Evolutionary conservation across 2,113 vertebrate species (phyloP), one percentile per base, ranked within the genome.

Genomic region (Lathamus discolor): DNA sequence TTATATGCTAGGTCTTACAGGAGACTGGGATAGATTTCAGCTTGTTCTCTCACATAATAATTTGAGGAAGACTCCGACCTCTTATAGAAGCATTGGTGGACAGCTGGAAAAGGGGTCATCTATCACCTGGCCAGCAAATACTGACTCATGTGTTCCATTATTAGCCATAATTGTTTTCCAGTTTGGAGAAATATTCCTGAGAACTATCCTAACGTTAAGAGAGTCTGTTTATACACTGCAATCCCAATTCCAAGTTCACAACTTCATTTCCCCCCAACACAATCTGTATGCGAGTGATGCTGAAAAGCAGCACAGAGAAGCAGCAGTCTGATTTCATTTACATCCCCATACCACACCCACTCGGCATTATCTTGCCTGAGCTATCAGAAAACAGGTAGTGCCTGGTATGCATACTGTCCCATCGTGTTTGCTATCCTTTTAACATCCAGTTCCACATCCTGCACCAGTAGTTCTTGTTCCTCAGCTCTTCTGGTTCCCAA

Each of bases 221-320:
- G 28, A 22, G 4, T 2, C 57, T 13, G 22, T 2, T 39, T 43
- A 1, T 2, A 18, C n/a, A 4, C 0, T 16, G 10, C 23, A n/a
- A 35, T 24, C 31, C 27, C 1, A 2, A 7, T 10, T 3, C 46
- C 46, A 16, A 25, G n/a, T 3, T 11, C 6, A 17, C 37, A 59
- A 1, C 10, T n/a, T 23, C 2, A 20, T 25, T 37, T 61, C 55
- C 67, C 31, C 49, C 51, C 92, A 75, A 3, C 8, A 1, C 13
- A 1, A 4, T 20, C 55, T 17, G 35, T 16, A 54, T 13, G 6
- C 4, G 2, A 14, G n/a, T 3, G 48, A 13, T 1, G 0, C 1
- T 5, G n/a, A 20, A 49, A 25, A 70, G 70, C 66, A 24, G 33
- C 23, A 2, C 5, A 3, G 35, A 63, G 64, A 81, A 22, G 17